Conservation (phyloP, 1,140 invertebrate species). For the Protaetia brevitarsis region DNA sequence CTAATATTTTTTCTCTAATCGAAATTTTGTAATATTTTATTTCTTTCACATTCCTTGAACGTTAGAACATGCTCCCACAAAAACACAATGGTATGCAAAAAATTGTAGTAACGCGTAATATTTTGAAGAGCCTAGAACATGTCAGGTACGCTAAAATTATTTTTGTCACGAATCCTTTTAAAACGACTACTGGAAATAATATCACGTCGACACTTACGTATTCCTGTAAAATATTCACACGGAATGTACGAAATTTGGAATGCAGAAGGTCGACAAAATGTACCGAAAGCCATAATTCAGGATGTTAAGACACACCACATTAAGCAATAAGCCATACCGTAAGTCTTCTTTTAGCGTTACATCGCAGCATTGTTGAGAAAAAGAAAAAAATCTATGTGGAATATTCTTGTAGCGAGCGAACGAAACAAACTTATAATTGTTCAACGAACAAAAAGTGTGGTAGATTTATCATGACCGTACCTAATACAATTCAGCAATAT, state of each 20-base stretch:
- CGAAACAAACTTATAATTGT: background rate
- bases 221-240: background rate
- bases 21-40: no score
- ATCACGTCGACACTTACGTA: background rate
- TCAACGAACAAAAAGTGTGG: no score
- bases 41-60: no score
- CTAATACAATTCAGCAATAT: no score
- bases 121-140: background rate
- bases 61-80: no score
- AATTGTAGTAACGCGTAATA: background rate
- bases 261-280: background rate
- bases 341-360: background rate
- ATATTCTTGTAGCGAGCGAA: background rate
- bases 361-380: background rate
- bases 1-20: no score
- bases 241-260: background rate
- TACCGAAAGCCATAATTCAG: background rate
- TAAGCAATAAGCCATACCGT: background rate
- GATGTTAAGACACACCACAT: background rate
- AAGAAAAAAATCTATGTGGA: no score
- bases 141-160: background rate
- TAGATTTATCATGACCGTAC: no score
- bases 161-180: background rate
- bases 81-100: background rate
- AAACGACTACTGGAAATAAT: background rate